Conservation (phyloP, 2,797 vertebrate genomes). For the Sebastes oblongus region DNA sequence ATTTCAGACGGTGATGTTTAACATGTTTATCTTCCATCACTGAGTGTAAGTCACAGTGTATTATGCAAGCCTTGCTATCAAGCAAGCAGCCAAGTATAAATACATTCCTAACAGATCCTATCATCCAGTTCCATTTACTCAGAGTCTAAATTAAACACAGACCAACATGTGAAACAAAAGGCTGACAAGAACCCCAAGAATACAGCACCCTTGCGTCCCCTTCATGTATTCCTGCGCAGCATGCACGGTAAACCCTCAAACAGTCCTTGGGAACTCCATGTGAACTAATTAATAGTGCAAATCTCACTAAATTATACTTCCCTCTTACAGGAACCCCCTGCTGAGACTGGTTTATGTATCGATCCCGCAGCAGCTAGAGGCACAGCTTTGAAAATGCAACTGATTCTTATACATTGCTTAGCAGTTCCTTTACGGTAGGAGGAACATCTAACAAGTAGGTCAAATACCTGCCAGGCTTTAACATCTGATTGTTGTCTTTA, state of each 20-base stretch:
- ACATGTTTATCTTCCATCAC: neutral
- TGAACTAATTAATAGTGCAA: constrained; percentile 1
- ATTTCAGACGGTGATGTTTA: neutral
- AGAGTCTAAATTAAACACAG: neutral
- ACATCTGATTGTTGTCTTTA: neutral
- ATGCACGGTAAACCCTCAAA: neutral
- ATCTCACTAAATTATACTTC: constrained; percentile 8
- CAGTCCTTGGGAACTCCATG: neutral
- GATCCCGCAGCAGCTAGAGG: constrained; percentile 9
- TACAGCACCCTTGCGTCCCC: too few relatives aligned
- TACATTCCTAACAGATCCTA: neutral
- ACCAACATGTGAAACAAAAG: neutral
- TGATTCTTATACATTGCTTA: neutral
- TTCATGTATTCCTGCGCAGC: neutral
- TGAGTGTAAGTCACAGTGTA: neutral
- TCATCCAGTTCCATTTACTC: neutral
- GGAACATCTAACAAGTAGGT: neutral
- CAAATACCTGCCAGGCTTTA: neutral
- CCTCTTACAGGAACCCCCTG: neutral
- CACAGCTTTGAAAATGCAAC: constrained; percentile 14
- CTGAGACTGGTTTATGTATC: constrained; percentile 22
- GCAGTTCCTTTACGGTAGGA: neutral
- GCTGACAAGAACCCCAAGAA: neutral
- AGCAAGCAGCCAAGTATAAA: neutral
- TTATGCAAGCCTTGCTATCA: neutral